Evolutionary conservation across 2,113 vertebrate genomes (phyloP), one percentile per base, ranked within the genome.

Genomic region (Mobula hypostoma): DNA sequence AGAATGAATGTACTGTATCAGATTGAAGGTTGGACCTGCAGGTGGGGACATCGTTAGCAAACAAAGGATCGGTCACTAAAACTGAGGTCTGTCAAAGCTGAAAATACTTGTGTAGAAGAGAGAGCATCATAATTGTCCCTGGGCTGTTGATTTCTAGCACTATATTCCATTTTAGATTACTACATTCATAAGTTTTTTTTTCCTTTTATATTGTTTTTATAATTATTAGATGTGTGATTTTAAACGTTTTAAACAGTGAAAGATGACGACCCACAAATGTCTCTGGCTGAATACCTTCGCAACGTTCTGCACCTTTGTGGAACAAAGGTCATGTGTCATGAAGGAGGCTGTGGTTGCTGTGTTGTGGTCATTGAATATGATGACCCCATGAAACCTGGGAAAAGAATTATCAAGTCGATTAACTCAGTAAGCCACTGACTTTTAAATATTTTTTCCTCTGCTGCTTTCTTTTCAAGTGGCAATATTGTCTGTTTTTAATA

Each of bases 341-440:
- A 94, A 94, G 94, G 94, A n/a, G 94, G 94, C n/a, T 94, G 94
- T 63, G 94, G 94, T 4, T 92, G 94, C 36, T 94, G 94, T 76
- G 29, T 91, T 24, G 82, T 94, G 19, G 87, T 88, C 36, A 24
- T 94, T 83, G 74, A 88, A 61, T 74, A 77, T 68, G 66, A 83
- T 14, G 21, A 94, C 87, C 94, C 87, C 12, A 3, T 58, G 36
- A 83, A 74, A 11, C 87, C 94, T 40, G 82, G 40, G 15, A 80
- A 91, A 92, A 91, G 63, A 88, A 24, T 93, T 3, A 70, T 74
- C 40, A 76, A 94, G 94, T 94, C 94, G 29, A 91, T 94, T 61
- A 94, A 94, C 76, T 94, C 94, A 8, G 94, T 94, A 91, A 87
- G 94, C 48, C 21, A 12, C 19, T 58, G 6, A 61, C 85, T 24